Evolutionary conservation across 2,797 vertebrate species (phyloP).

Genomic region (Clamator glandarius): DNA sequence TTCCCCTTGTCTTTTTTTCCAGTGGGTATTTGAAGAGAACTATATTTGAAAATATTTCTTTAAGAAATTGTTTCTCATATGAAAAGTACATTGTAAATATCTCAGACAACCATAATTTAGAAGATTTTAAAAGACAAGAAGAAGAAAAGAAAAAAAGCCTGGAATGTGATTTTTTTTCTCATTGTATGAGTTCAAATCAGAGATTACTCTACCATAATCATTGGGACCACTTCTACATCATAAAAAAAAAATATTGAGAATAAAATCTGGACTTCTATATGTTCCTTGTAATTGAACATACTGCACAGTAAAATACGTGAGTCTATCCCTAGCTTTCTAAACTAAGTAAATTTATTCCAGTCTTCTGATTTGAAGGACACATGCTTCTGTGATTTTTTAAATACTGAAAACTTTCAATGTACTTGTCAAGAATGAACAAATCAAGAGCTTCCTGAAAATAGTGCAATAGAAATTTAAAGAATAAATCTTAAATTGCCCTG

Average conservation of each 20-base stretch:
- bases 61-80: not conserved
- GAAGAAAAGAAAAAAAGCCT: rapidly evolving
- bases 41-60: not conserved
- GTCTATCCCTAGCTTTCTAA: not conserved
- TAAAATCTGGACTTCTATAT: not conserved
- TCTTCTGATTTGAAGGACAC: not conserved
- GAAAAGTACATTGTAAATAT: not conserved
- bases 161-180: not conserved
- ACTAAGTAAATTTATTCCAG: not conserved
- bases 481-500: not conserved
- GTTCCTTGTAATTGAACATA: not conserved
- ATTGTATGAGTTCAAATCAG: not conserved
- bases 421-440: not conserved
- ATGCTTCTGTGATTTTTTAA: not conserved
- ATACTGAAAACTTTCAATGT: not conserved
- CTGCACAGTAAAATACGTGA: not conserved
- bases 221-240: rapidly evolving
- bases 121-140: not conserved
- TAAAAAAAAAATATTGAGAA: not conserved
- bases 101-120: not conserved
- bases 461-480: not conserved
- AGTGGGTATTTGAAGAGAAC: not conserved
- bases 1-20: not conserved
- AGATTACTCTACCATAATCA: not conserved
- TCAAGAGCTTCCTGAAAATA: not conserved